These are phyloP conservation scores for Coremacera marginata DNA, from an alignment of 2,888 invertebrate species.

Conservation along the genomic window DNA sequence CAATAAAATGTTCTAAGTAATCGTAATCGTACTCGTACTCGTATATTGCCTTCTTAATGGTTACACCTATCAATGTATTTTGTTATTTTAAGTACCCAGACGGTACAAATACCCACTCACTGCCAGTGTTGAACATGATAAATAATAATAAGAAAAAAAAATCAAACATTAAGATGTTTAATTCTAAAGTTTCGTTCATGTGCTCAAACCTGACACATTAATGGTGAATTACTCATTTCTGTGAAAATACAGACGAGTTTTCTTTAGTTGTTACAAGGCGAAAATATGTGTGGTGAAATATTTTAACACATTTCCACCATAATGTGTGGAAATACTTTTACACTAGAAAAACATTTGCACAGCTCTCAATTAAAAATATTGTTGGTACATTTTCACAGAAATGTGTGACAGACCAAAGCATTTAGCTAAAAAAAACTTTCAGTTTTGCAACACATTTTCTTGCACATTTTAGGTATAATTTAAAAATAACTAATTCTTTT, in stretches of 20 bases:
- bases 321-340: not conserved
- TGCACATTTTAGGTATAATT: no score
- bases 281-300: no score
- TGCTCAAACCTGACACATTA: not conserved
- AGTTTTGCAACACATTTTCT: no score
- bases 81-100: not conserved
- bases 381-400: no score
- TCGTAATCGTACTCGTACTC: not conserved
- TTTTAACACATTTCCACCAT: no score
- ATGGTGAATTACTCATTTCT: not conserved
- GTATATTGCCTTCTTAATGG: constrained; percentile 9
- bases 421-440: no score
- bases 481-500: no score
- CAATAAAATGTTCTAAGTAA: not conserved
- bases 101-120: not conserved
- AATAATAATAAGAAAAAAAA: no score
- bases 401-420: no score
- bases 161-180: no score
- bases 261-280: no score
- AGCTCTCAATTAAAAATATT: not conserved
- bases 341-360: no score
- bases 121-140: not conserved
- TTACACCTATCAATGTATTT: constrained; percentile 7
- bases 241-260: not conserved
- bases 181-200: not conserved